Base-by-base conservation (phyloP, 1,140 invertebrate species). In the Diplogasteroides magnus region DNA sequence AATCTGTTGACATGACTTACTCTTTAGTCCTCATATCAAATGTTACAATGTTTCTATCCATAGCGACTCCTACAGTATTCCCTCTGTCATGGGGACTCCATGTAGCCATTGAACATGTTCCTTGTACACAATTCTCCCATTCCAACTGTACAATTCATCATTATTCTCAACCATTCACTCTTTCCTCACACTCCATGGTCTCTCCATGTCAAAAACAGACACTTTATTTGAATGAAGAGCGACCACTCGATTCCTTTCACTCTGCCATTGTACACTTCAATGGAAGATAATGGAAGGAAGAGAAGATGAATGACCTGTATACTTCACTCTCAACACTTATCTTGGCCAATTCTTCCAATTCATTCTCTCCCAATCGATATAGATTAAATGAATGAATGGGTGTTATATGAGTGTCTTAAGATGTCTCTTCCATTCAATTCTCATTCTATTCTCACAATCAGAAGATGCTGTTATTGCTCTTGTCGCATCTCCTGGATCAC, bases 191-290 rank as follows among this genome's bases (percentile, higher is more conserved):
- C 19, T 19, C 6, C 6, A 48, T 48, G 6, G 6, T 26, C 61
- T 6, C 15, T 59, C 57, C 56, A 68, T 32, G 26, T 68, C 66
- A 26, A 19, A 68, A 29, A 68, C 25, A 2, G 65, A 3, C 3
- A 68, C 57, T 19, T 19, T 31, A 6, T 25, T 28, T 2, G 28
- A 25, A 27, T 56, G 19, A n/a, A 68, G n/a, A 11, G 29, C 28
- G 11, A 11, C 25, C 0, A n/a, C 28, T 68, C 57, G 19, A 27
- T 68, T 63, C 13, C 29, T 63, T 29, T 59, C 23, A 0, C 26
- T 48, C 56, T 68, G 59, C 66, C 66, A 68, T 29, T 68, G 23
- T 14, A 68, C n/a, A 61, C 64, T 37, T 15, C 15, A n/a, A n/a
- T n/a, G n/a, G n/a, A n/a, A n/a, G n/a, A n/a, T n/a, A n/a, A n/a